Conservation (phyloP, 2,888 invertebrate species). For the Boloria euphrosyne region DNA sequence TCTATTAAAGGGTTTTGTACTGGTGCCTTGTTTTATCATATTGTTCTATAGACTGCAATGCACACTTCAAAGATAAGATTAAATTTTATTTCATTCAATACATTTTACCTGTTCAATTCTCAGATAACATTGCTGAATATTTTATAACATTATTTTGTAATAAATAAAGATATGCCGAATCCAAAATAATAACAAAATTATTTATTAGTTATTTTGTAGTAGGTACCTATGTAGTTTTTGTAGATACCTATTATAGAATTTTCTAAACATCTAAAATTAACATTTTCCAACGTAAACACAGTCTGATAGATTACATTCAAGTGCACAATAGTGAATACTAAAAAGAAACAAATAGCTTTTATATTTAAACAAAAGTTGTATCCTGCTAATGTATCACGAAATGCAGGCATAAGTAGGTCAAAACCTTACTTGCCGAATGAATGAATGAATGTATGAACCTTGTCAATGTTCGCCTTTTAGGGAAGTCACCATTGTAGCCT, state of each 20-base stretch:
- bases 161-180: neutral
- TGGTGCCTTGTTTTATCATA: conserved; percentile 43
- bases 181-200: no score
- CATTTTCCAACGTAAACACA: conserved; percentile 2
- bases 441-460: conserved; percentile 32
- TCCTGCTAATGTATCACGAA: conserved; percentile 35
- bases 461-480: conserved; percentile 19
- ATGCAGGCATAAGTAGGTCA: conserved; percentile 31
- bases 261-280: neutral
- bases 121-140: conserved; percentile 1
- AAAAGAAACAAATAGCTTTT: conserved; percentile 30
- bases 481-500: conserved; percentile 17
- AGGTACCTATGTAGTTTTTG: no score
- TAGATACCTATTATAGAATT: neutral
- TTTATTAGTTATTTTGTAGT: no score
- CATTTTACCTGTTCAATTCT: neutral
- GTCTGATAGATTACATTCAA: conserved; percentile 23
- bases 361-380: conserved; percentile 29
- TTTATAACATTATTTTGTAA: neutral
- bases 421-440: conserved; percentile 30
- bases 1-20: conserved; percentile 52
- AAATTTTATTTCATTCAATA: conserved; percentile 24
- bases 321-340: conserved; percentile 16
- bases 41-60: conserved; percentile 32
- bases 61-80: conserved; percentile 18